Conservation (phyloP, 2,113 vertebrate genomes). For the Grammomys surdaster region DNA sequence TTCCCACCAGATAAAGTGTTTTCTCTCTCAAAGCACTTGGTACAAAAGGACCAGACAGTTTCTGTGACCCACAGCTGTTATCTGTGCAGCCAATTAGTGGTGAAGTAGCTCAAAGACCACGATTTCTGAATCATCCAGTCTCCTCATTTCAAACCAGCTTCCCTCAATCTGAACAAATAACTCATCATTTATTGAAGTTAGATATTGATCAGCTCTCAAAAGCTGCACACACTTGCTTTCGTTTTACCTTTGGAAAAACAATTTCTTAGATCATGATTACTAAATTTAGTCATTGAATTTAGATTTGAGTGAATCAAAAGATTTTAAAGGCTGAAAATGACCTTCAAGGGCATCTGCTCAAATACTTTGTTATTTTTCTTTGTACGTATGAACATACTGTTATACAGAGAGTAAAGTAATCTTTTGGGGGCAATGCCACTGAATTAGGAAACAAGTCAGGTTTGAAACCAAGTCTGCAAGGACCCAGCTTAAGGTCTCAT, state of each 20-base stretch:
- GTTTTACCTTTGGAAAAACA: slow-evolving; percentile 45
- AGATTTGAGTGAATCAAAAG: slow-evolving; percentile 40
- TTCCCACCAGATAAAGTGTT: neutral
- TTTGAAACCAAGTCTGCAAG: neutral
- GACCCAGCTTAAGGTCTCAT: neutral
- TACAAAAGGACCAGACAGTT: neutral
- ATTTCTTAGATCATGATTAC: slow-evolving; percentile 49
- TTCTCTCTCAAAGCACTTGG: neutral
- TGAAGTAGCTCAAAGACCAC: neutral
- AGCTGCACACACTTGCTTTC: neutral
- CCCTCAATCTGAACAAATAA: slow-evolving; percentile 34
- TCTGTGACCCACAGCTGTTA: neutral
- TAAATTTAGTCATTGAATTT: slow-evolving; percentile 30
- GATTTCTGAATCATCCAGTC: neutral
- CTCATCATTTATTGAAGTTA: slow-evolving; percentile 65
- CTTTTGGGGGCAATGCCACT: neutral
- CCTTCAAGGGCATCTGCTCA: neutral
- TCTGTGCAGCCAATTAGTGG: neutral
- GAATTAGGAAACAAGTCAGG: neutral
- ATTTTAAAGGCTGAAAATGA: neutral
- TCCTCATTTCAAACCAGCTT: slow-evolving; percentile 11
- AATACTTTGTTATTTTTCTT: neutral
- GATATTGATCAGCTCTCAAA: slow-evolving; percentile 62
- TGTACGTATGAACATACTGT: neutral
- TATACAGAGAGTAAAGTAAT: neutral